Base-by-base conservation (phyloP, 2,113 vertebrate genomes). In the Aphyosemion australe region DNA sequence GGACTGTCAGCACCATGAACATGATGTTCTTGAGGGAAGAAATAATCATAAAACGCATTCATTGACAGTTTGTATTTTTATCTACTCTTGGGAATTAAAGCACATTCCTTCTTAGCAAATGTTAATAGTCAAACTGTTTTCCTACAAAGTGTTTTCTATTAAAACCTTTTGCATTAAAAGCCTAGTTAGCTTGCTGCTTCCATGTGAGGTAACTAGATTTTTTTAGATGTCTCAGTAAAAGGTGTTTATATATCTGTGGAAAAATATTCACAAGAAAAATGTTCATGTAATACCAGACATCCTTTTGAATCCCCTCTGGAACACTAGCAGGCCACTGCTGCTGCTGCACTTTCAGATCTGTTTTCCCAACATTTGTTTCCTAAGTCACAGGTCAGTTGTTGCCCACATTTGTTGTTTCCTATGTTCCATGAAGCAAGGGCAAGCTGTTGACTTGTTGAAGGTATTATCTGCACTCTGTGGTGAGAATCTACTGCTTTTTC, bases 351-450 rank as follows among this genome's bases (percentile, higher is more conserved):
- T 86, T 88, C 65, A 84, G 79, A 87, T 85, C 84, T 82, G 76
- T 67, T 83, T 56, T 83, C 76, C 76, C 65, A 83, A 77, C 87
- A 82, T 88, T 88, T 82, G 77, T 85, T 91, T 91, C 85, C 88
- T 86, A 79, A 82, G 88, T 89, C 88, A 88, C 75, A 86, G 88
- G 88, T 90, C 90, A 86, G 31, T 75, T 54, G 64, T 76, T 80
- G 83, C 84, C 84, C 82, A 80, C 86, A 84, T 87, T 85, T 84
- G 81, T 88, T 82, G 84, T 80, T 72, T 70, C 68, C 78, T 66
- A 65, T 86, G 80, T 88, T 87, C 84, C 72, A 78, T 66, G 65
- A 85, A 87, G 81, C 80, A 76, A 86, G 78, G 84, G 78, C 87
- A 89, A 82, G 85, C 73, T 80, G 68, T 82, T 68, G 64, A 76